Base-by-base conservation (phyloP, 2,888 invertebrate genomes). In the Dolomedes plantarius region DNA sequence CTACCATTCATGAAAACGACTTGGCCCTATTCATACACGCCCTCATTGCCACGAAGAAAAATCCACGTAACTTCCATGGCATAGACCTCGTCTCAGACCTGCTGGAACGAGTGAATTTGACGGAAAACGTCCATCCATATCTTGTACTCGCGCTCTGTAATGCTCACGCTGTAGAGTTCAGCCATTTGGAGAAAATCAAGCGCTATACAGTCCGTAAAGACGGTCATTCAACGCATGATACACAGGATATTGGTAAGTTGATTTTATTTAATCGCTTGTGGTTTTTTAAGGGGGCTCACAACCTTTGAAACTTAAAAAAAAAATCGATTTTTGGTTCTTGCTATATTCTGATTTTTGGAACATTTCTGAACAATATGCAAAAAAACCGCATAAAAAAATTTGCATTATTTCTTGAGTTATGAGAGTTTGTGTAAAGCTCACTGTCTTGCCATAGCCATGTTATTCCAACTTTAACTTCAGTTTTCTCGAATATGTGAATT, bases 21-120 rank as follows among this genome's bases (percentile, higher is more conserved):
- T 31, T 86, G 31, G 73, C 64, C 0, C 69, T 79, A 9, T 79
- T 69, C 64, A 75, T 86, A 62, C 68, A 86, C n/a, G 85, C 85
- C 16, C 39, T 86, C 5, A 29, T 86, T 0, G 79, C 79, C 3
- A 79, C 28, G 16, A 11, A 32, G 0, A 64, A 67, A 1, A 86
- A 86, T 31, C 85, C 85, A 0, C 29, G 65, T 3, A 28, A 78
- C 19, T 86, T 86, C 64, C 64, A 79, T 13, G 79, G 79, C 23
- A 68, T 69, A 19, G 85, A 86, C 31, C 28, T 86, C 19, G 69
- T 79, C 0, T 6, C 16, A 0, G n/a, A 31, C 1, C 50, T 86
- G 1, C 7, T 46, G 16, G 23, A 71, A n/a, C 19, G 71, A 3
- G 11, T 68, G 6, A 39, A 64, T 6, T 13, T 27, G 3, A 7